Percentiles rank a stretch among this genome's conserved stretches.
Evolutionary conservation across 1,140 invertebrate genomes (phyloP).

Genomic region (Euschistus heros): DNA sequence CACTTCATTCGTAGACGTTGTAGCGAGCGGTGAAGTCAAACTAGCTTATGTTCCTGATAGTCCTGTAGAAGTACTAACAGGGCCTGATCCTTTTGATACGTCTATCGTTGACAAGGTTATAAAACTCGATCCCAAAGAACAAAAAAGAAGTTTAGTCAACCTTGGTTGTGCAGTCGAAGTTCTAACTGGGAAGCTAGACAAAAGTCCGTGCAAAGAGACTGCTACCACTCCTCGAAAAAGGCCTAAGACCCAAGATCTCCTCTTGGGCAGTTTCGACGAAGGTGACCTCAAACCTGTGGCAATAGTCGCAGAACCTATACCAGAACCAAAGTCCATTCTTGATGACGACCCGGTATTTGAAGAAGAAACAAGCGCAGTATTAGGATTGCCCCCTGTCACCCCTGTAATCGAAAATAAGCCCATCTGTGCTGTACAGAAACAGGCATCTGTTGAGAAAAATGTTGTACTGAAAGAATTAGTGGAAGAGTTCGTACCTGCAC

Average conservation of each 20-base stretch:
- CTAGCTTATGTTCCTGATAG: constrained; percentile 75
- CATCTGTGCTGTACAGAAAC: neutral
- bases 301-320: constrained; percentile 32
- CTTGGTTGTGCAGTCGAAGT: constrained; percentile 75
- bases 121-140: constrained; percentile 48
- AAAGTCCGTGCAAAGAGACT: constrained; percentile 42
- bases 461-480: constrained; percentile 17
- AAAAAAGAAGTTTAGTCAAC: constrained; percentile 68
- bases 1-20: constrained; percentile 72
- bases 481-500: constrained; percentile 36
- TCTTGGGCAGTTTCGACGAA: constrained; percentile 56
- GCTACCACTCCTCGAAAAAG: constrained; percentile 31
- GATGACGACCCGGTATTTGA: constrained; percentile 52
- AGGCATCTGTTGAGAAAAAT: neutral
- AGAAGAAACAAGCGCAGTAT: constrained; percentile 22
- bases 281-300: constrained; percentile 14
- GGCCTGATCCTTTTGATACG: constrained; percentile 75
- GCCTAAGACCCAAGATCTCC: constrained; percentile 44
- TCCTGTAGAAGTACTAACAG: constrained; percentile 56
- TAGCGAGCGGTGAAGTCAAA: constrained; percentile 73
- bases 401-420: constrained; percentile 19
- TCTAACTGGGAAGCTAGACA: constrained; percentile 63
- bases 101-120: constrained; percentile 74
- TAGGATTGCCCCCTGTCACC: constrained; percentile 23
- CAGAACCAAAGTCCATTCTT: constrained; percentile 51